A percentile compares a stretch with the other conserved stretches of the same genome.
Evolutionary conservation across 2,888 invertebrate genomes (phyloP).

Genomic region (Oxystoma pomonae): DNA sequence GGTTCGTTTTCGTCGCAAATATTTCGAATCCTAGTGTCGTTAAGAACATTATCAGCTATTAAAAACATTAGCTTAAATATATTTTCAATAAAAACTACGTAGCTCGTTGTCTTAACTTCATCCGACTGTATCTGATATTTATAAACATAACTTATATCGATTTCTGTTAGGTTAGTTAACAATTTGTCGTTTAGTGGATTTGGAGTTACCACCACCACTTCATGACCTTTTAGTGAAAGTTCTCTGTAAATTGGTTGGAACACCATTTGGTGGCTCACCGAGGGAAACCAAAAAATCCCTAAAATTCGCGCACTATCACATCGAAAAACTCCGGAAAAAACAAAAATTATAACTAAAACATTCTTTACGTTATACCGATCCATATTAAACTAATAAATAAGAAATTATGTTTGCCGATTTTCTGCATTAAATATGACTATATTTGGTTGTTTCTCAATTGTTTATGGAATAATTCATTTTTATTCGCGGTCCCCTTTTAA

Average conservation of each 20-base stretch:
- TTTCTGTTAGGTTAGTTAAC: conserved; percentile 44
- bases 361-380: too few species aligned
- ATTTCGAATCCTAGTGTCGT: neutral
- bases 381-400: too few species aligned
- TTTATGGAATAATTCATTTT: too few species aligned
- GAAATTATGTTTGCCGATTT: too few species aligned
- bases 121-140: neutral
- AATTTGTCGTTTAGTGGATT: conserved; percentile 43
- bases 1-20: neutral
- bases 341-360: too few species aligned
- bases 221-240: conserved; percentile 48
- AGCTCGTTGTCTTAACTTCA: neutral
- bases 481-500: too few species aligned
- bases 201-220: conserved; percentile 47
- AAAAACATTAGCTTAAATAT: neutral
- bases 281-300: conserved; percentile 45
- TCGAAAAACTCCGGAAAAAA: too few species aligned
- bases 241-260: conserved; percentile 47
- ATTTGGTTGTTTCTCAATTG: too few species aligned
- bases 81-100: neutral
- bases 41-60: neutral
- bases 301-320: conserved; percentile 46
- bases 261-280: conserved; percentile 50
- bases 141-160: conserved; percentile 42
- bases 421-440: too few species aligned